Evolutionary conservation across 1,140 invertebrate species (phyloP), one percentile per base, ranked within the genome.

Genomic region (Drosophila sp.): DNA sequence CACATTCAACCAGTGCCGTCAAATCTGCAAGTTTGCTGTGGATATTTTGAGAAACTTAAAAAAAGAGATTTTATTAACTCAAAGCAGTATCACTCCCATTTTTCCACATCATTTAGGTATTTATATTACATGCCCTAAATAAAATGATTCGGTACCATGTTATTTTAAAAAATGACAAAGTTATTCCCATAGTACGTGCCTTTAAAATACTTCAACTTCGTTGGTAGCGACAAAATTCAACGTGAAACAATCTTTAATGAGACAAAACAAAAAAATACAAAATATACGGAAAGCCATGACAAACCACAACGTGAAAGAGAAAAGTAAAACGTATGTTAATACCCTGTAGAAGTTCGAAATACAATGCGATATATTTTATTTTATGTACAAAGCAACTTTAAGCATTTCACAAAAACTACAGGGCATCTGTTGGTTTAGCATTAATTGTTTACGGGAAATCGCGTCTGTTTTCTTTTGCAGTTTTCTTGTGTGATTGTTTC

Each of bases 241-340:
- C 66, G 71, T 38, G 32, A 54, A 79, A 82, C 78, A 50, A 75
- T 82, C 64, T 87, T 87, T 89, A 87, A 87, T 87, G 75, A 89
- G 76, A 66, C 46, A 64, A 40, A 4, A 63, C 58, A 73, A 82
- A 79, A 64, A 45, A 58, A 66, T 67, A 79, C 34, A 67, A 66
- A 58, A 69, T 27, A 14, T 13, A 11, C 14, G 36, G 32, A 13
- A 38, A 53, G 38, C 29, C 8, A 25, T 3, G n/a, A 14, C 8
- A 34, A 63, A 40, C 38, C 43, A 34, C 7, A 56, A 56, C 29
- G 9, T n/a, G n/a, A 56, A 32, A 11, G 8, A 11, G 27, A 38
- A 43, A 29, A 38, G 4, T 9, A 32, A 43, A 45, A 16, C 2
- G 21, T 34, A 29, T 7, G 25, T 6, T 11, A n/a, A 50, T 62